These are phyloP conservation scores for Brenthis hecate DNA, from an alignment of 2,888 invertebrate genomes.

Conservation along the genomic window DNA sequence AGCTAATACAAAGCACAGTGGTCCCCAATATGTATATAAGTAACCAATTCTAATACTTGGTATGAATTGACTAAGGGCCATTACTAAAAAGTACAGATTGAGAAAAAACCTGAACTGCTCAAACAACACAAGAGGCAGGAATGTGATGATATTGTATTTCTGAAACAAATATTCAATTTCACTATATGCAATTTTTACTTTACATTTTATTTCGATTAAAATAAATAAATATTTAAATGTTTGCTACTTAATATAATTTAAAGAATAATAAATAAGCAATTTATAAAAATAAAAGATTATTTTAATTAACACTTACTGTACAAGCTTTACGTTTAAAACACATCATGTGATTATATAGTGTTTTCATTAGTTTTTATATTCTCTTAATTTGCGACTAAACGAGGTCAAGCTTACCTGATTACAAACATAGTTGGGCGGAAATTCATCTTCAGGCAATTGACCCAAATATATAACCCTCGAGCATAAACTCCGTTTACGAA, in stretches of 20 bases:
- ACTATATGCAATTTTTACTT: neutral
- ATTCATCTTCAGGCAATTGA: conserved; percentile 89
- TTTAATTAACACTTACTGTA: conserved; percentile 1
- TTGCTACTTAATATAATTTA: neutral
- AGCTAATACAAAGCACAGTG: conserved; percentile 96
- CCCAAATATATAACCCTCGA: conserved; percentile 91
- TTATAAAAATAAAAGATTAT: neutral
- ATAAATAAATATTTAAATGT: no score
- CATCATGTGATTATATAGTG: neutral
- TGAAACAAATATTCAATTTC: conserved; percentile 69
- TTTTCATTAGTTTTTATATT: conserved; percentile 12
- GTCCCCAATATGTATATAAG: conserved; percentile 99
- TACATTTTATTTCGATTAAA: no score
- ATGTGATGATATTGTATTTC: conserved; percentile 97
- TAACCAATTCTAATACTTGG: conserved; percentile 98
- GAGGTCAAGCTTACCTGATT: conserved; percentile 86
- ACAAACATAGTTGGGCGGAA: conserved; percentile 96
- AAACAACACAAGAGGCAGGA: conserved; percentile 95
- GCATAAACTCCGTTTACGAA: conserved; percentile 88
- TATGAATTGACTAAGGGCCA: conserved; percentile 99
- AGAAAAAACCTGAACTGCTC: conserved; percentile 99
- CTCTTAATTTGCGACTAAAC: conserved; percentile 15
- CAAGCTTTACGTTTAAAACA: conserved; percentile 3
- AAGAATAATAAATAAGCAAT: neutral
- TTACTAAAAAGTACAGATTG: conserved; percentile 98